These are phyloP conservation scores for Pomatorhinus ruficollis DNA, from an alignment of 2,113 vertebrate genomes.

Conservation along the genomic window DNA sequence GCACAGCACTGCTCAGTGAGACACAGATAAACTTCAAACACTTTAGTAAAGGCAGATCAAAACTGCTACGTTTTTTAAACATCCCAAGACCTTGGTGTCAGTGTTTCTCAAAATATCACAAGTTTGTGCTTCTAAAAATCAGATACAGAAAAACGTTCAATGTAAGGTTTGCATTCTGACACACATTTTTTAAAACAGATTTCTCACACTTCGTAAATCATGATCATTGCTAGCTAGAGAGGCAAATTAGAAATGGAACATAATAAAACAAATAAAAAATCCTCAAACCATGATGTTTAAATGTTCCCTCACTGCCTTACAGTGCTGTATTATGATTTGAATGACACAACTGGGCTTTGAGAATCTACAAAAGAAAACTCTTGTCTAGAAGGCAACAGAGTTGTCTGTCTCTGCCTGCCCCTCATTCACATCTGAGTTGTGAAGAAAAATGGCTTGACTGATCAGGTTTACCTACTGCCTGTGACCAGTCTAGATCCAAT, in stretches of 20 bases:
- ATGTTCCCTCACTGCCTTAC: neutral
- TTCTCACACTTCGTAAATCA: neutral
- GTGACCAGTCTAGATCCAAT: neutral
- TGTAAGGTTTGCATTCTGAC: neutral
- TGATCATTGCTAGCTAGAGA: neutral
- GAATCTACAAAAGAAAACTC: neutral
- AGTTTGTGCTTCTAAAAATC: neutral
- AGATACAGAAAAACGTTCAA: neutral
- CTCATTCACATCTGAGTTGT: neutral
- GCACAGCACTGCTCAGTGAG: neutral
- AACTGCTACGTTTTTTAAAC: neutral
- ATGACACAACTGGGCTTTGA: neutral
- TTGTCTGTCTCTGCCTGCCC: neutral
- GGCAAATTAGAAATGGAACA: neutral
- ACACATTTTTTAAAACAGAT: neutral
- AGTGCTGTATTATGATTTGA: neutral
- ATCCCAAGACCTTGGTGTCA: neutral
- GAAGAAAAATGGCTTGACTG: neutral
- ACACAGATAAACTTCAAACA: neutral
- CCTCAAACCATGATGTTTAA: neutral
- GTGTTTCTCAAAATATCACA: neutral
- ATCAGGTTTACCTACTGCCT: neutral
- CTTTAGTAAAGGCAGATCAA: neutral
- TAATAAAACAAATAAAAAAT: neutral
- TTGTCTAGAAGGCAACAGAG: neutral